Base-by-base conservation (phyloP, 2,888 invertebrate species). In the Hypomecis atomaria region DNA sequence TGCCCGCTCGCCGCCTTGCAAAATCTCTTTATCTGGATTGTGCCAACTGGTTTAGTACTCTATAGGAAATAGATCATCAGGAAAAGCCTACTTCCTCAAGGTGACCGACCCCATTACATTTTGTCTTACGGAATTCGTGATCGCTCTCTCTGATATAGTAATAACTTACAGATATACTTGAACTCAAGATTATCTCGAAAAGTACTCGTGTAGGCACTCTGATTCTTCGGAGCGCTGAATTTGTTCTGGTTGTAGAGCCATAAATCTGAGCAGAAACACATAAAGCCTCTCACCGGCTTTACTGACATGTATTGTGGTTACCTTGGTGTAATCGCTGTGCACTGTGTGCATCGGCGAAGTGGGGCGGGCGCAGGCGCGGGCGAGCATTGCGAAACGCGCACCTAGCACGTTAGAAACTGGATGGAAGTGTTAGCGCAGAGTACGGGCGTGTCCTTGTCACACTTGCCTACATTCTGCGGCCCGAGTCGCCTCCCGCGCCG, bases 381-480 rank as follows among this genome's bases (percentile, higher is more conserved):
- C 79, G 86, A 82, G 79, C 84, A 83, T 91, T 90, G 88, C 89
- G 91, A 91, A 91, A 91, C 85, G 83, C 84, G 83, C 86, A 84
- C 84, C 88, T 83, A 87, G 84, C 88, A 86, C 86, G 87, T 90
- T 92, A 91, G 91, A 90, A 92, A 92, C 92, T 92, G 89, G 91
- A 90, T 92, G 91, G 92, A 90, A 91, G 89, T 90, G 88, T 87
- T 90, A 86, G 88, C 86, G 85, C 87, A 84, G 84, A 86, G 91
- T 91, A 90, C 92, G 89, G 90, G 92, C 89, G 90, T 91, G 92
- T 91, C 92, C 92, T 92, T 92, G 92, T 92, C 92, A 92, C 91
- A 91, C 86, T 92, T 92, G 92, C 92, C 92, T 91, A 92, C 92
- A 92, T 92, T 92, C 89, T 88, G 85, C 82, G 84, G 85, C 87